Percentiles rank a stretch among this genome's conserved stretches.
Conservation (phyloP, 2,797 vertebrate species). For the Epinephelus malabaricus region DNA sequence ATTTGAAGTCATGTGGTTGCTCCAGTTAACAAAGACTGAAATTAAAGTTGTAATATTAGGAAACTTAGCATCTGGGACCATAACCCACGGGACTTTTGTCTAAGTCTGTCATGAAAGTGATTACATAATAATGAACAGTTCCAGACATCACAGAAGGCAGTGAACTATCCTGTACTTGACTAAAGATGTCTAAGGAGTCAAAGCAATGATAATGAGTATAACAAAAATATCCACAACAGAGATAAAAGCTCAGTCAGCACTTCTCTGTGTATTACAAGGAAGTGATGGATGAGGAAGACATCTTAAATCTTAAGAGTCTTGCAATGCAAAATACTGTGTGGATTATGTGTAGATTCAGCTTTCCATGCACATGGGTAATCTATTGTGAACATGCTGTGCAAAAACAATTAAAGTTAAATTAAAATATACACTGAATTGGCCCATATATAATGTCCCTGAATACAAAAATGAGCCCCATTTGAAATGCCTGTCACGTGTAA, state of each 20-base stretch:
- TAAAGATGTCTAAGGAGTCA: constrained; percentile 53
- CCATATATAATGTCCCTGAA: neutral
- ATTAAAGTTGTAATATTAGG: constrained; percentile 1
- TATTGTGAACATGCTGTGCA: neutral
- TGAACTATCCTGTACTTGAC: constrained; percentile 42
- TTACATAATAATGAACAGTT: constrained; percentile 31
- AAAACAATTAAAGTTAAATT: neutral
- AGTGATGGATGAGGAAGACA: neutral
- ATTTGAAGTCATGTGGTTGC: neutral
- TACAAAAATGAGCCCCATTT: neutral
- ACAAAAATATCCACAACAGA: constrained; percentile 44
- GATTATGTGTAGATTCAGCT: neutral
- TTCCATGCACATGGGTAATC: neutral
- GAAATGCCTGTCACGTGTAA: neutral
- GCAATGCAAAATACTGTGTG: neutral
- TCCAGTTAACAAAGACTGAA: neutral
- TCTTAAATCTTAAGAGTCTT: neutral
- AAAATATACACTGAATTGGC: neutral
- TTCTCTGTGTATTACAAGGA: constrained; percentile 1
- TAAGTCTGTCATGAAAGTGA: constrained; percentile 3
- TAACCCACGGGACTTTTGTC: neutral
- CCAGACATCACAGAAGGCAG: constrained; percentile 60
- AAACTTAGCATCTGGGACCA: neutral
- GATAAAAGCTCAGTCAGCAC: constrained; percentile 44
- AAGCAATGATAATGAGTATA: constrained; percentile 61